A percentile compares a stretch with the other conserved stretches of the same genome.
Conservation (phyloP, 2,888 invertebrate species). For the Stenichneumon culpator region DNA sequence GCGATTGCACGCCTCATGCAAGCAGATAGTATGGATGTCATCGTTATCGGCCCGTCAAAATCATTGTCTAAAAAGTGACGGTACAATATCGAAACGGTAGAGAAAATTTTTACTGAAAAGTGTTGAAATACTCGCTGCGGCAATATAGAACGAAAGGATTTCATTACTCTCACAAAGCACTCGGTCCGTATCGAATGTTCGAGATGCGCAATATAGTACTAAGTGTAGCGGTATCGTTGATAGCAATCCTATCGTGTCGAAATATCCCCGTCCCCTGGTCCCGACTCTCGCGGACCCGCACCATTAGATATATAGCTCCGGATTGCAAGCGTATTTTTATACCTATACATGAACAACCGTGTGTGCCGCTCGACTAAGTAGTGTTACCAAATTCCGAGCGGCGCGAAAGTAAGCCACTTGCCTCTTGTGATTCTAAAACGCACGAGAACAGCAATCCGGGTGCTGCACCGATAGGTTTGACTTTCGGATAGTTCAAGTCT, state of each 20-base stretch:
- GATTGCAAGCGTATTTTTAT: slow-evolving; percentile 13
- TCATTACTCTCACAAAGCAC: slow-evolving; percentile 37
- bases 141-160: slow-evolving; percentile 48
- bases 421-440: slow-evolving; percentile 40
- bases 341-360: slow-evolving; percentile 11
- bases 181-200: slow-evolving; percentile 55
- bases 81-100: background rate
- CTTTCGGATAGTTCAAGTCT: slow-evolving; percentile 23
- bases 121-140: slow-evolving; percentile 7
- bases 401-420: slow-evolving; percentile 57
- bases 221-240: slow-evolving; percentile 19
- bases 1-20: too few species aligned
- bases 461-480: slow-evolving; percentile 2
- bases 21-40: too few species aligned
- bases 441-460: slow-evolving; percentile 33
- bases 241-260: slow-evolving; percentile 41
- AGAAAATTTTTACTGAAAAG: background rate
- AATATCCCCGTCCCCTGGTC: slow-evolving; percentile 41
- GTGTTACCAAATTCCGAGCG: slow-evolving; percentile 63
- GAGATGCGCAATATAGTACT: slow-evolving; percentile 37
- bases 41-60: background rate
- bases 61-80: background rate
- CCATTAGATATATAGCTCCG: slow-evolving; percentile 35
- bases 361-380: slow-evolving; percentile 38
- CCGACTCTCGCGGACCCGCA: slow-evolving; percentile 12